A percentile compares a stretch with the other conserved stretches of the same genome.
Conservation (phyloP, 2,797 vertebrate genomes). For the Valencia hispanica region DNA sequence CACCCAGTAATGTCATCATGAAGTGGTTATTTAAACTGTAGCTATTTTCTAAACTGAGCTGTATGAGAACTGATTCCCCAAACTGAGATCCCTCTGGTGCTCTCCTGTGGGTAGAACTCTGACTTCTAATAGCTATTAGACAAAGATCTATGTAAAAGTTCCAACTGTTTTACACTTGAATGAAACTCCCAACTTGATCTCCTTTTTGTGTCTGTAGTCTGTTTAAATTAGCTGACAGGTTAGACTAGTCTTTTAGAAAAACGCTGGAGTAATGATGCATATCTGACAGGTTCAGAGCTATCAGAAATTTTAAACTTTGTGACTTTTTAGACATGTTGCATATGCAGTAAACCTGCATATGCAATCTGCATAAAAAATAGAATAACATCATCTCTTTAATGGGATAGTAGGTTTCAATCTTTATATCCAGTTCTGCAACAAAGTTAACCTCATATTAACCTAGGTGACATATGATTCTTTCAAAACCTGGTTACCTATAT, state of each 20-base stretch:
- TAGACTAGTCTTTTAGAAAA: too few relatives aligned
- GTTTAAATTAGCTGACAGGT: too few relatives aligned
- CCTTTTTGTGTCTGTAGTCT: too few relatives aligned
- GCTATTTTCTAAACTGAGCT: not conserved
- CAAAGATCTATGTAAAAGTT: too few relatives aligned
- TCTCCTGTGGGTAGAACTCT: too few relatives aligned
- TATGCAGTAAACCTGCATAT: not conserved
- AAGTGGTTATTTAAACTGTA: not conserved
- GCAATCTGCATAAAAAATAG: not conserved
- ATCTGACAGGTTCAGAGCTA: not conserved
- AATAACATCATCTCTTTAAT: not conserved
- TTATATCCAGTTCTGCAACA: not conserved
- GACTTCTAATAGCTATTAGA: too few relatives aligned
- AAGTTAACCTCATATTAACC: not conserved
- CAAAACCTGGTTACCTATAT: conserved; percentile 81
- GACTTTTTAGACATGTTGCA: too few relatives aligned
- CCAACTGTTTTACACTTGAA: too few relatives aligned
- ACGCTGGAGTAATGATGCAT: too few relatives aligned
- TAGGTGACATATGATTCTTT: not conserved
- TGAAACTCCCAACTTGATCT: too few relatives aligned
- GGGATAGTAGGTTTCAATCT: not conserved
- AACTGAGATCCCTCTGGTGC: too few relatives aligned
- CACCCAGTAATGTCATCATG: not conserved
- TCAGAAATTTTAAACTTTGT: not conserved
- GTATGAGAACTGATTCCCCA: not conserved